phyloP scores from a whole-genome alignment of 2,888 invertebrate species.

The Hipparchia semele region DNA sequence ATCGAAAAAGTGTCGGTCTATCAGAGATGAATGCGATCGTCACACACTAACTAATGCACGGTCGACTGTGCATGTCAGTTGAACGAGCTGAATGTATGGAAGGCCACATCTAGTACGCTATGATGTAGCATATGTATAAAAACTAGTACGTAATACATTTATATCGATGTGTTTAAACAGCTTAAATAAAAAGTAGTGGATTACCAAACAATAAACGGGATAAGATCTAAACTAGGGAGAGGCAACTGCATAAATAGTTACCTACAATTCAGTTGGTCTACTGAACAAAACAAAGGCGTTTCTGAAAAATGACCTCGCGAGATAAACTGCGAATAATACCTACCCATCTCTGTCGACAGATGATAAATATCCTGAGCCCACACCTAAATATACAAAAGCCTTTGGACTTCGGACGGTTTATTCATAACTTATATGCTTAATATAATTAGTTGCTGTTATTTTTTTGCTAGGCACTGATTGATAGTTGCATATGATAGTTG shows the following conservation, averaged over 20 bases:
- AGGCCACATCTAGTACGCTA: too few relatives aligned
- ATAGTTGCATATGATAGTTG: not conserved
- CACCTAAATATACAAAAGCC: not conserved
- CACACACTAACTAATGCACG: too few relatives aligned
- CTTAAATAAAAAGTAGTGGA: too few relatives aligned
- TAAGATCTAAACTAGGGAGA: not conserved
- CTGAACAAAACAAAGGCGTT: constrained; percentile 37
- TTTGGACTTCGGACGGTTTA: not conserved
- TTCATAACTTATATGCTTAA: constrained; percentile 1
- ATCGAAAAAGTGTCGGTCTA: too few relatives aligned
- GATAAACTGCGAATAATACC: constrained; percentile 36
- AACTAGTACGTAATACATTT: too few relatives aligned
- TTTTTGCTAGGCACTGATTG: not conserved
- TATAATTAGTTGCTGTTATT: not conserved
- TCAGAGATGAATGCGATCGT: too few relatives aligned
- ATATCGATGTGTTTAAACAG: too few relatives aligned
- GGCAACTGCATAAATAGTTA: constrained; percentile 10
- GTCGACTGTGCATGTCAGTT: too few relatives aligned
- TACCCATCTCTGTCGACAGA: constrained; percentile 32
- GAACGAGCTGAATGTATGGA: too few relatives aligned
- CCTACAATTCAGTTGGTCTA: constrained; percentile 19
- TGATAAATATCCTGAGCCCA: constrained; percentile 28
- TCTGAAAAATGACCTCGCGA: constrained; percentile 44
- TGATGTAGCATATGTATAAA: too few relatives aligned
- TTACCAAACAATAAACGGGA: not conserved